phyloP scores from a whole-genome alignment of 2,888 invertebrate genomes.

The Lissocephala sabroskyi region DNA sequence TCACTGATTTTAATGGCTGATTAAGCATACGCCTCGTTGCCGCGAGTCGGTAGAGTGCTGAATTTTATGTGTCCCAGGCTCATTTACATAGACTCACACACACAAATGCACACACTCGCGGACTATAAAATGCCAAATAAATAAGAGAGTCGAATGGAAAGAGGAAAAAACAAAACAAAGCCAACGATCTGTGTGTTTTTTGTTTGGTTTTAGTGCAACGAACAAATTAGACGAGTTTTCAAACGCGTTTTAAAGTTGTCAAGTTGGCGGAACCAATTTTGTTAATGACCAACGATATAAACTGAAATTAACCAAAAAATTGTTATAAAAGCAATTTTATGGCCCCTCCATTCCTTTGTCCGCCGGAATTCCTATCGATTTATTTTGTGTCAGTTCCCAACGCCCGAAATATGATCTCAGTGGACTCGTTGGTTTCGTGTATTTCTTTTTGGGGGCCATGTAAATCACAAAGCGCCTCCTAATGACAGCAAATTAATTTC shows the following conservation, averaged over 20 bases:
- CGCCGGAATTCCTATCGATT: not conserved
- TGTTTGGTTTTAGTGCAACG: slow-evolving; percentile 49
- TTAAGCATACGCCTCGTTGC: slow-evolving; percentile 61
- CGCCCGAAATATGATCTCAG: slow-evolving; percentile 43
- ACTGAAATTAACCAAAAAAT: slow-evolving; percentile 52
- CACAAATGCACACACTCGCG: slow-evolving; percentile 14
- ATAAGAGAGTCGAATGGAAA: slow-evolving; percentile 26
- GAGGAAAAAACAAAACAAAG: slow-evolving; percentile 21
- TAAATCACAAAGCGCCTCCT: slow-evolving; percentile 45
- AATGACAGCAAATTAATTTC: slow-evolving; percentile 56
- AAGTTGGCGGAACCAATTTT: slow-evolving; percentile 58
- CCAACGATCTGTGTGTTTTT: slow-evolving; percentile 11
- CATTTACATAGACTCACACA: slow-evolving; percentile 34
- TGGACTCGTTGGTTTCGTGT: too few relatives aligned
- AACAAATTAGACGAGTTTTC: slow-evolving; percentile 33
- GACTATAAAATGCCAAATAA: slow-evolving; percentile 35
- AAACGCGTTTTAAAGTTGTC: slow-evolving; percentile 49
- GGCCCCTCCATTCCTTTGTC: slow-evolving; percentile 13
- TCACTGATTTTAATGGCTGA: slow-evolving; percentile 56
- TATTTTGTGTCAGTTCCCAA: not conserved
- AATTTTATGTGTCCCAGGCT: slow-evolving; percentile 27
- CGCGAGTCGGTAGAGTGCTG: slow-evolving; percentile 14
- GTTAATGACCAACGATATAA: slow-evolving; percentile 56
- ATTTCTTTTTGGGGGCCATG: too few relatives aligned
- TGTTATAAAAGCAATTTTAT: slow-evolving; percentile 53